Evolutionary conservation across 2,797 vertebrate species (phyloP).

Genomic region (Chaetodon trifasciatus): DNA sequence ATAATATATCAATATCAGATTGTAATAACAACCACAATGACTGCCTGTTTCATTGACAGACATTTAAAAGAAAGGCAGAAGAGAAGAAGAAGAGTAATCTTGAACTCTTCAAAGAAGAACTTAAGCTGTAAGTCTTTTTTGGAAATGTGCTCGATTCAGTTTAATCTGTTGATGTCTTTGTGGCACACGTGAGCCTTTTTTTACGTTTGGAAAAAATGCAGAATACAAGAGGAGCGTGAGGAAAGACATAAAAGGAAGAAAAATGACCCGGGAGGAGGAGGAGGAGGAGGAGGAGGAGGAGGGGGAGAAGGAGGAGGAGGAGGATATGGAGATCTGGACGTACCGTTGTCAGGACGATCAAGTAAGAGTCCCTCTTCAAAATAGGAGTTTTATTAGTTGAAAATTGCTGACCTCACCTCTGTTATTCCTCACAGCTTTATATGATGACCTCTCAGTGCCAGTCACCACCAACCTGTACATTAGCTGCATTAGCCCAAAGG

Average conservation of each 20-base stretch:
- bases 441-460: slow-evolving; percentile 86
- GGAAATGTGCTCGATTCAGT: not conserved
- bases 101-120: slow-evolving; percentile 89
- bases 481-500: slow-evolving; percentile 90
- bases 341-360: slow-evolving; percentile 81
- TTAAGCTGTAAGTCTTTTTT: slow-evolving; percentile 84
- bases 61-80: slow-evolving; percentile 84
- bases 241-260: slow-evolving; percentile 87
- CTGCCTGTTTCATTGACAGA: slow-evolving; percentile 64
- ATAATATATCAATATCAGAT: not conserved
- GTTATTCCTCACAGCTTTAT: slow-evolving; percentile 78
- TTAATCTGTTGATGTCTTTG: not conserved
- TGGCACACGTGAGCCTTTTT: not conserved
- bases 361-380: slow-evolving; percentile 68
- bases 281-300: slow-evolving; percentile 50
- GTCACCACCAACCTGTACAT: slow-evolving; percentile 89
- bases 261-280: slow-evolving; percentile 72
- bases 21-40: not conserved
- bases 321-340: slow-evolving; percentile 77
- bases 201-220: slow-evolving; percentile 49
- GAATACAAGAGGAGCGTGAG: slow-evolving; percentile 90
- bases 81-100: slow-evolving; percentile 91
- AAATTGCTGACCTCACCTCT: not conserved
- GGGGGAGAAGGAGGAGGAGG: slow-evolving; percentile 43
- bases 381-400: not conserved